Evolutionary conservation across 2,797 vertebrate genomes (phyloP).

Genomic region (Anomalospiza imberbis): DNA sequence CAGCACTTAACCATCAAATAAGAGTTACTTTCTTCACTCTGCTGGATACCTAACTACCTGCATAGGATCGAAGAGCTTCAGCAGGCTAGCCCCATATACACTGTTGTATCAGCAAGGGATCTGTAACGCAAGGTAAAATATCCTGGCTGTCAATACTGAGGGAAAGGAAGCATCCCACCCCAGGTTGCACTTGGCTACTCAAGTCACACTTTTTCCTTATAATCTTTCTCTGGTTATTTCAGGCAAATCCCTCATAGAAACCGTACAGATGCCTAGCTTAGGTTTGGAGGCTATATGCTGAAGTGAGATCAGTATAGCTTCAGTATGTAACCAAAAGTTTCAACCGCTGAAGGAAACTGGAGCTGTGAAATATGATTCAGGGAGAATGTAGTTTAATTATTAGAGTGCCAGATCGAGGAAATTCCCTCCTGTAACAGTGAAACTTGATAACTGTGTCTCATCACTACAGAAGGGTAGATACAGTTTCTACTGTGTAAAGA

Average conservation of each 20-base stretch:
- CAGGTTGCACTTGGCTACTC: not conserved
- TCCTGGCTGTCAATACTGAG: not conserved
- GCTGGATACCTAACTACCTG: not conserved
- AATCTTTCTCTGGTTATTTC: not conserved
- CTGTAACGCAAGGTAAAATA: not conserved
- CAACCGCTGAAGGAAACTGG: not conserved
- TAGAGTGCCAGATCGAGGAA: not conserved
- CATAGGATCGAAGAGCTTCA: not conserved
- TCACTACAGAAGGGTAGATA: not conserved
- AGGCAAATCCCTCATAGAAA: not conserved
- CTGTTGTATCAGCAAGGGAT: not conserved
- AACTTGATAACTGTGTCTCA: not conserved
- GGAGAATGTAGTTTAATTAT: not conserved
- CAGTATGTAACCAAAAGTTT: not conserved
- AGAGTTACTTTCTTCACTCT: not conserved
- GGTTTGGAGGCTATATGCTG: not conserved
- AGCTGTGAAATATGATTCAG: not conserved
- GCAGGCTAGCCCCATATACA: accelerated
- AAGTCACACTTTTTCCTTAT: not conserved
- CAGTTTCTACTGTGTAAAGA: not conserved
- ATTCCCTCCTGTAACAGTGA: not conserved
- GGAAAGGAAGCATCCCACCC: not conserved
- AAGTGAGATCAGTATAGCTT: not conserved
- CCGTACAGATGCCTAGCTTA: accelerated
- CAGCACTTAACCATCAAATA: not conserved